Conservation (phyloP, 1,140 invertebrate genomes). For the Oppia nitens region DNA sequence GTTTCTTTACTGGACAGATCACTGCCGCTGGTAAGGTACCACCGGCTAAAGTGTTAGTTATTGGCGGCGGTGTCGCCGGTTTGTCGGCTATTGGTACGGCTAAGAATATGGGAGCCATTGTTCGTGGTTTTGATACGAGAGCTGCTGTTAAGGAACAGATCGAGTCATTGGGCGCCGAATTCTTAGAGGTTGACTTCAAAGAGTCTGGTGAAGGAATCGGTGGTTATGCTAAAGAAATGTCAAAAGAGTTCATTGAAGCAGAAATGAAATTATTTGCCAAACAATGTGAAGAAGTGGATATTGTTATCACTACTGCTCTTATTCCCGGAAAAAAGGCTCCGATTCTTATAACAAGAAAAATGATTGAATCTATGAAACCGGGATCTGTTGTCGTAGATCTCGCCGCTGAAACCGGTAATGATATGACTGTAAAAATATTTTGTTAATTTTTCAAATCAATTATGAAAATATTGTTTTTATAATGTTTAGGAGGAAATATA, state of each 20-base stretch:
- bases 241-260: constrained; percentile 65
- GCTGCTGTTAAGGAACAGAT: constrained; percentile 74
- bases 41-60: constrained; percentile 65
- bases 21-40: constrained; percentile 69
- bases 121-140: constrained; percentile 68
- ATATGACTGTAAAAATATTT: neutral
- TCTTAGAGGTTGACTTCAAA: constrained; percentile 55
- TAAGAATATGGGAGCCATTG: constrained; percentile 72
- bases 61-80: constrained; percentile 75
- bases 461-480: neutral
- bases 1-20: constrained; percentile 74
- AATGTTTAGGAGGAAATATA: constrained; percentile 48
- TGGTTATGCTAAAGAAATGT: constrained; percentile 82
- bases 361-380: constrained; percentile 65
- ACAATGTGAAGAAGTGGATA: constrained; percentile 55
- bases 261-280: constrained; percentile 70
- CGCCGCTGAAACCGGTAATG: constrained; percentile 53
- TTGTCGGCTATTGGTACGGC: constrained; percentile 67
- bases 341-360: constrained; percentile 59
- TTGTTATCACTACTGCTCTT: constrained; percentile 69
- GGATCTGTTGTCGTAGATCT: constrained; percentile 77
- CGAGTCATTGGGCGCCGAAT: constrained; percentile 73
- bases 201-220: constrained; percentile 66
- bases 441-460: neutral
- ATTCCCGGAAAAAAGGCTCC: constrained; percentile 78